Conservation (phyloP, 2,888 invertebrate genomes). For the Zhuqinia jingwanae region DNA sequence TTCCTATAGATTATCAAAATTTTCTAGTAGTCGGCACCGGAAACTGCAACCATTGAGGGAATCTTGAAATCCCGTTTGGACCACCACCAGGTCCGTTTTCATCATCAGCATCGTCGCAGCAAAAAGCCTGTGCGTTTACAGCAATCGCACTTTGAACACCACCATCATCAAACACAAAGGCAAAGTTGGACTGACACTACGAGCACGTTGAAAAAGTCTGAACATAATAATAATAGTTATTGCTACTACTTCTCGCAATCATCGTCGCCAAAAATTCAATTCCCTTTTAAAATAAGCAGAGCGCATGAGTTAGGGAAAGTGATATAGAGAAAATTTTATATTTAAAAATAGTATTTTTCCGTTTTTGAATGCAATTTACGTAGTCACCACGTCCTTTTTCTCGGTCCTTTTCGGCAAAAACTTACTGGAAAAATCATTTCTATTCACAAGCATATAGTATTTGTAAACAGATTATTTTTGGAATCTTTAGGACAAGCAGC, state of each 20-base stretch:
- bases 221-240: constrained; percentile 32
- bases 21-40: constrained; percentile 98
- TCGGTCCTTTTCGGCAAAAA: constrained; percentile 69
- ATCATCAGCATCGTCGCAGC: constrained; percentile 64
- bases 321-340: constrained; percentile 65
- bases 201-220: constrained; percentile 68
- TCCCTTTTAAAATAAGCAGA: constrained; percentile 38
- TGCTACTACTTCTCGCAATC: constrained; percentile 63
- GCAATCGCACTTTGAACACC: constrained; percentile 18
- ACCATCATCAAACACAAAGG: constrained; percentile 39
- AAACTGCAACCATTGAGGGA: constrained; percentile 98
- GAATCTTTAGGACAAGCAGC: background rate
- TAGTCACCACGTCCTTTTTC: constrained; percentile 71
- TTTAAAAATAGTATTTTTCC: constrained; percentile 51
- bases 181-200: constrained; percentile 65
- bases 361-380: constrained; percentile 75
- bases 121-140: constrained; percentile 51
- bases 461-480: constrained; percentile 12
- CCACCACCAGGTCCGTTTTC: constrained; percentile 74
- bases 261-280: constrained; percentile 51
- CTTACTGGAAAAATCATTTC: constrained; percentile 66
- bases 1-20: constrained; percentile 92
- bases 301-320: constrained; percentile 65
- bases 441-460: constrained; percentile 30
- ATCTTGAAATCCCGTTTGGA: constrained; percentile 88